These are phyloP conservation scores for Aphodius granarius DNA, from an alignment of 2,888 invertebrate genomes.

Conservation along the genomic window DNA sequence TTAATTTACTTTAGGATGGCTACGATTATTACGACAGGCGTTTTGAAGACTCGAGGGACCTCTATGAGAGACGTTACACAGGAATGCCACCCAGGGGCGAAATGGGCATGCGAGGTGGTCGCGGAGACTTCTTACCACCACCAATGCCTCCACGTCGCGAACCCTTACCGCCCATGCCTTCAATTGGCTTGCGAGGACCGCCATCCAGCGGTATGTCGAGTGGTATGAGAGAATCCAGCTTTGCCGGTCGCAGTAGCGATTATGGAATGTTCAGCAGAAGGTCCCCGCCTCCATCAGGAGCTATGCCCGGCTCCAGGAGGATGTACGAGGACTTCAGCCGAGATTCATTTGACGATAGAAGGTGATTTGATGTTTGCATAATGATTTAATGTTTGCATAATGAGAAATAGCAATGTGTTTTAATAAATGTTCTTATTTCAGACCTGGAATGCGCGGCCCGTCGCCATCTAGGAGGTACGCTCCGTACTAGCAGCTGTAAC, in stretches of 20 bases:
- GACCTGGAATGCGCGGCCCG: conserved; percentile 78
- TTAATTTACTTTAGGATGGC: conserved; percentile 58
- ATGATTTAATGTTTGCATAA: background rate
- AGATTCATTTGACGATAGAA: conserved; percentile 85
- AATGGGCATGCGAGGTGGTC: conserved; percentile 52
- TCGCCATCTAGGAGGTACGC: conserved; percentile 85
- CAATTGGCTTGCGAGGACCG: conserved; percentile 55
- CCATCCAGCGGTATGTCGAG: conserved; percentile 64
- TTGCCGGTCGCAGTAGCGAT: conserved; percentile 57
- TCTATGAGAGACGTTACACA: conserved; percentile 80
- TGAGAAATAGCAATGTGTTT: background rate
- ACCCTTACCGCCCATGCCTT: conserved; percentile 75
- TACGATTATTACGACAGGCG: conserved; percentile 83
- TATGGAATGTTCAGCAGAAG: conserved; percentile 84
- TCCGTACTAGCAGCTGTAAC: conserved; percentile 64
- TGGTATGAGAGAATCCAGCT: conserved; percentile 66
- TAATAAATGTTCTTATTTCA: conserved; percentile 53
- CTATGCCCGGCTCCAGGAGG: conserved; percentile 54
- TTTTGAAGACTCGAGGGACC: conserved; percentile 76
- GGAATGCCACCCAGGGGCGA: conserved; percentile 57
- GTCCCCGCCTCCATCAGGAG: conserved; percentile 69
- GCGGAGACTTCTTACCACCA: conserved; percentile 72
- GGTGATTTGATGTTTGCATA: conserved; percentile 53
- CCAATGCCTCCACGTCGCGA: conserved; percentile 72
- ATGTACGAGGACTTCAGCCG: conserved; percentile 89